phyloP scores from a whole-genome alignment of 1,140 invertebrate genomes.

The Aethina tumida region DNA sequence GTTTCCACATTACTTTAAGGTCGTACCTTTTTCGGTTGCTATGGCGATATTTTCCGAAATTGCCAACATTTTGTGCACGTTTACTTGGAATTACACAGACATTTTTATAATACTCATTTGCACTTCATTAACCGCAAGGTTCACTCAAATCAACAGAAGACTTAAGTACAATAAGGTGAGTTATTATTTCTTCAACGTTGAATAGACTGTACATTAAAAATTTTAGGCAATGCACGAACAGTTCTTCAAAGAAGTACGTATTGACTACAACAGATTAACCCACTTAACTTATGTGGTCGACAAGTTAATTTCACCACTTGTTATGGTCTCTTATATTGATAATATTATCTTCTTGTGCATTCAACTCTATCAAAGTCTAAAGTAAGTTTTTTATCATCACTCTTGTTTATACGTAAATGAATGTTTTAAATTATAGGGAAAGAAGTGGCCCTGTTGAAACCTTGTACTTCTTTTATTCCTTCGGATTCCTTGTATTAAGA shows the following conservation, averaged over 20 bases:
- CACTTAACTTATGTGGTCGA: constrained; percentile 45
- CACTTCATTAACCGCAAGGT: constrained; percentile 45
- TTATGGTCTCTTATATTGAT: constrained; percentile 55
- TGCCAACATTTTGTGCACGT: constrained; percentile 52
- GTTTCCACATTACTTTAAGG: constrained; percentile 25
- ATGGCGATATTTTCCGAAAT: no score
- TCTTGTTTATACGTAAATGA: background rate
- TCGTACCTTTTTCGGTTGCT: no score
- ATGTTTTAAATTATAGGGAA: constrained; percentile 17
- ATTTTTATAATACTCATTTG: constrained; percentile 52
- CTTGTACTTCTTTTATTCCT: constrained; percentile 52
- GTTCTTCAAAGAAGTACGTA: constrained; percentile 45
- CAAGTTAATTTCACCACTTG: constrained; percentile 44
- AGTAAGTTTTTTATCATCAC: constrained; percentile 37
- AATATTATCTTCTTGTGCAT: constrained; percentile 65
- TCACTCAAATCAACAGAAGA: constrained; percentile 46
- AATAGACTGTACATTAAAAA: background rate
- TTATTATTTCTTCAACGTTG: background rate
- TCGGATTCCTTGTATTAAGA: constrained; percentile 47
- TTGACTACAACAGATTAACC: constrained; percentile 47
- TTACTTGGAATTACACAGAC: constrained; percentile 58
- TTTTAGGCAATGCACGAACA: constrained; percentile 30
- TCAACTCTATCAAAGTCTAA: constrained; percentile 60
- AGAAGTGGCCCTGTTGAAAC: constrained; percentile 23
- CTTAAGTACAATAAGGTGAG: constrained; percentile 33